A percentile compares a stretch with the other conserved stretches of the same genome.
Evolutionary conservation across 2,888 invertebrate genomes (phyloP).

Genomic region (Drosophila rubida): DNA sequence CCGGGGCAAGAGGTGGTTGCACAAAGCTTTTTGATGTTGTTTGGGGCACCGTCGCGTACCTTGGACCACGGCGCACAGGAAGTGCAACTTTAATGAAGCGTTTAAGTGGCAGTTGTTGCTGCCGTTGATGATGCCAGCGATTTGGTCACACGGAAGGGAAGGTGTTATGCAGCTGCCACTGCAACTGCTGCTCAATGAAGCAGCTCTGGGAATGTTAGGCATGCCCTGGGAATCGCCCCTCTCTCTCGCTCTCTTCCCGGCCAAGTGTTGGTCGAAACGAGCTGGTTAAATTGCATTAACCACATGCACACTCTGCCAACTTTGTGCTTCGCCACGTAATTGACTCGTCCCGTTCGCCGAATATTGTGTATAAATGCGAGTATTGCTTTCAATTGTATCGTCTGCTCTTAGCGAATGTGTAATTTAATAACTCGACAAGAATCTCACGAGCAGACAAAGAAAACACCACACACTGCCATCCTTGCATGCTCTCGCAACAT

Average conservation of each 20-base stretch:
- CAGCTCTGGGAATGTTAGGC: conserved; percentile 27
- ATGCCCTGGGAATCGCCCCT: conserved; percentile 45
- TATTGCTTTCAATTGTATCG: not conserved
- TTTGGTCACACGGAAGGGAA: conserved; percentile 37
- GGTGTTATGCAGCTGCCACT: conserved; percentile 37
- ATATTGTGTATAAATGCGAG: not conserved
- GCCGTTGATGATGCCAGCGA: conserved; percentile 36
- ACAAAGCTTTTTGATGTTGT: conserved; percentile 71
- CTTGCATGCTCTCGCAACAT: conserved; percentile 21
- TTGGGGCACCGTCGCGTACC: conserved; percentile 36
- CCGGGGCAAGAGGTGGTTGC: conserved; percentile 29
- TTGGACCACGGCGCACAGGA: conserved; percentile 58
- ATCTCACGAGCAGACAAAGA: conserved; percentile 35
- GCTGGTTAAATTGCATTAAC: conserved; percentile 7
- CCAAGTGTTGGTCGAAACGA: conserved; percentile 22
- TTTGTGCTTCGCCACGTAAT: not conserved
- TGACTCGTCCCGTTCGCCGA: not conserved
- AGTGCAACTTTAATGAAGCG: conserved; percentile 80
- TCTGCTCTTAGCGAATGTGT: conserved; percentile 34
- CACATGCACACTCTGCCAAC: not conserved
- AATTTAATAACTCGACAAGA: conserved; percentile 50
- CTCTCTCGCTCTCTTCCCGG: too few relatives aligned
- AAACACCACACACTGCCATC: not conserved
- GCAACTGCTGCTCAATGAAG: conserved; percentile 11
- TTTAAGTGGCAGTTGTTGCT: conserved; percentile 69